Base-by-base conservation (phyloP, 2,113 vertebrate species). In the Polypterus bichir region DNA sequence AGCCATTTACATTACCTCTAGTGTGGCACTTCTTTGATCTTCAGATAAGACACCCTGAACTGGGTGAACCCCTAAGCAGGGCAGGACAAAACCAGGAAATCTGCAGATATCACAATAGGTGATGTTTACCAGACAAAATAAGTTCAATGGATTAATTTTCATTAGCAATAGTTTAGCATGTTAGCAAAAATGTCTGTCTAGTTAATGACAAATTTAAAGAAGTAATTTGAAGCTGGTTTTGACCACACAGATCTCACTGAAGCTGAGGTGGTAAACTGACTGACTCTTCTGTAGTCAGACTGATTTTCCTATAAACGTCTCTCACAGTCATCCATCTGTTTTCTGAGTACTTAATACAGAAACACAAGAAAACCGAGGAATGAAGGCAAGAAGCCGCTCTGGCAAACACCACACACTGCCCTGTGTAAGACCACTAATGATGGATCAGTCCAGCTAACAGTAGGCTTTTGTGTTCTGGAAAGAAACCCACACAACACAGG, bases 1-100 rank as follows among this genome's bases (percentile, higher is more conserved):
- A 27, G 27, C 27, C 27, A 27, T 27, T 27, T 27, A 27, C 27
- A 27, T 47, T 74, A 98, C 96, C 93, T 92, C 74, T 47, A 82
- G 62, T 49, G 79, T 74, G 9, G 82, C 93, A 0, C 91, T 86
- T 64, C 90, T 89, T 65, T 87, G 89, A 46, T 81, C 75, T 65
- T 76, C 81, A 2, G 82, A 66, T 3, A 81, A 78, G 59, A 75
- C 63, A 8, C 77, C 85, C 45, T 98, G 96, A 54, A 99, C 78
- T 1, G 96, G 94, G 63, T 99, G 96, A 61, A 99, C 80, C 59
- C 94, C 96, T 56, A 98, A 76, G 66, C 92, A 97, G 0, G 94
- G 89, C 54, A 88, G 76, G 11, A 97, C 76, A 66, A 95, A 91
- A 9, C 86, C 88, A 3, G 81, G 73, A 64, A 91, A 92, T 49